phyloP scores from a whole-genome alignment of 2,888 invertebrate genomes.

The Panopea generosa region DNA sequence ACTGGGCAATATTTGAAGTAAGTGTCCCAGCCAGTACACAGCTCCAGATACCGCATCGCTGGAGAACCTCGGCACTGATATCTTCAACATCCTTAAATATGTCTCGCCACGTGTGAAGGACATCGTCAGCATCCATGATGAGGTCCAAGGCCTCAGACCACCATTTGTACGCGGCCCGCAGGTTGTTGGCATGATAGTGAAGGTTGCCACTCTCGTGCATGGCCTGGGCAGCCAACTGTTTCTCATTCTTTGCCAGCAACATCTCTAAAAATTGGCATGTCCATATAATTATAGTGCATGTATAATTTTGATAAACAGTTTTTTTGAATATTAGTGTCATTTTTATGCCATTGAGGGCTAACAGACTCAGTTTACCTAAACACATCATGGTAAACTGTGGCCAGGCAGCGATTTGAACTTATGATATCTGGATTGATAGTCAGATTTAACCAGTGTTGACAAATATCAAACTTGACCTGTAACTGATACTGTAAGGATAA shows the following conservation, averaged over 20 bases:
- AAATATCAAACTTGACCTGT: too few species aligned
- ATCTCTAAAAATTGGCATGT: constrained; percentile 77
- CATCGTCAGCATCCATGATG: constrained; percentile 78
- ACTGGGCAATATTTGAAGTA: constrained; percentile 85
- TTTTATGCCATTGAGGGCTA: too few species aligned
- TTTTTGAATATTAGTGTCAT: too few species aligned
- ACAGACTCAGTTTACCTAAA: too few species aligned
- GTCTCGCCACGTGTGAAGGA: constrained; percentile 78
- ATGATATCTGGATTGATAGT: too few species aligned
- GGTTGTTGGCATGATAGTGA: constrained; percentile 79
- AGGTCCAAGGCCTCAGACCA: constrained; percentile 83
- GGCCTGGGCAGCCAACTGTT: constrained; percentile 82
- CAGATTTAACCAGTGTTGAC: too few species aligned
- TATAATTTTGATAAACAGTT: too few species aligned
- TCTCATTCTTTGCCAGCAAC: constrained; percentile 81
- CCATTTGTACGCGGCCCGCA: constrained; percentile 82
- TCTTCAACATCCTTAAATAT: constrained; percentile 69
- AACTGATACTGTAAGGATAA: too few species aligned
- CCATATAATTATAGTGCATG: too few species aligned
- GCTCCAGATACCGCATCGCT: constrained; percentile 84
- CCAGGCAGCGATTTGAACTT: too few species aligned
- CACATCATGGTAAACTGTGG: too few species aligned
- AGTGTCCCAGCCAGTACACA: constrained; percentile 83
- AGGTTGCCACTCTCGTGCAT: constrained; percentile 84
- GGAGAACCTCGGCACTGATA: constrained; percentile 75